phyloP scores from a whole-genome alignment of 2,113 vertebrate genomes.

The Leucoraja erinaceus region DNA sequence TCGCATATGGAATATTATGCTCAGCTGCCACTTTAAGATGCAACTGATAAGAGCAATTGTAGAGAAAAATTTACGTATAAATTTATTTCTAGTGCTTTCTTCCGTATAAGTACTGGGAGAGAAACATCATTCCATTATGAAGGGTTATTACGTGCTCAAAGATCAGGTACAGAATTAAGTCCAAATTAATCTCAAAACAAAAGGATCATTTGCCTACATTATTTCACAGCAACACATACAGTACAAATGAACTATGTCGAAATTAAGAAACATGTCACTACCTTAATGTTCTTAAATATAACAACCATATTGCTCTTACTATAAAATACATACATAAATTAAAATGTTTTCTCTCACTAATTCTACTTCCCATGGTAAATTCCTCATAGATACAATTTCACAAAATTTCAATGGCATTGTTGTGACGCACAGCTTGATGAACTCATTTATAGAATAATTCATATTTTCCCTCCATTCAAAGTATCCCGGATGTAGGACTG shows the following conservation, averaged over 20 bases:
- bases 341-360: neutral
- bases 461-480: neutral
- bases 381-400: neutral
- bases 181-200: neutral
- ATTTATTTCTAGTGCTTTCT: neutral
- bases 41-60: neutral
- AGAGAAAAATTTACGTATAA: neutral
- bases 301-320: no score
- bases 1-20: neutral
- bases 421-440: neutral
- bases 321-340: neutral
- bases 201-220: neutral
- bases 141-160: neutral
- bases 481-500: neutral
- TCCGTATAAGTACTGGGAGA: neutral
- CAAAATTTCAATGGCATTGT: neutral
- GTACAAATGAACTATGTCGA: neutral
- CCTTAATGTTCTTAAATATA: neutral
- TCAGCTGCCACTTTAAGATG: neutral
- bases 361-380: neutral
- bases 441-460: neutral
- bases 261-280: neutral
- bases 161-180: neutral
- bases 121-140: neutral
- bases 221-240: neutral